Evolutionary conservation across 2,797 vertebrate genomes (phyloP).

Genomic region (Antrozous pallidus): DNA sequence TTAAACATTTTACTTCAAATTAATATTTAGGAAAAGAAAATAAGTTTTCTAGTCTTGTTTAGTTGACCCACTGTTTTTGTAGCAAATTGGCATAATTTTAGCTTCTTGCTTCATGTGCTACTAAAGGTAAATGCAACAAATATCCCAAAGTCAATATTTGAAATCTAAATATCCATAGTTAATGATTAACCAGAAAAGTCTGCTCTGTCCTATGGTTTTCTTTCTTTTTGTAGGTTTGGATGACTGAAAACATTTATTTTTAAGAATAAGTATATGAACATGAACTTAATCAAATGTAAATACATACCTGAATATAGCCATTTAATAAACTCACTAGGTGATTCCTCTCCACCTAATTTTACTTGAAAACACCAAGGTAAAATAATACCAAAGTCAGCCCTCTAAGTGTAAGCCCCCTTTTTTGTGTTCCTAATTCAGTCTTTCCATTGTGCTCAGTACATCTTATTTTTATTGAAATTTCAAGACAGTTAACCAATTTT

Average conservation of each 20-base stretch:
- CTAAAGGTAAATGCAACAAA: neutral
- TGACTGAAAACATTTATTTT: slow-evolving; percentile 31
- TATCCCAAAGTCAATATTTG: neutral
- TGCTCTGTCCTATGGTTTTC: neutral
- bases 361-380: neutral
- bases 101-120: neutral
- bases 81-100: neutral
- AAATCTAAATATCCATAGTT: neutral
- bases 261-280: neutral
- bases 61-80: neutral
- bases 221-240: slow-evolving; percentile 15
- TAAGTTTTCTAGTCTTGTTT: neutral
- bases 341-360: neutral
- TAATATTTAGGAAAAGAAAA: neutral
- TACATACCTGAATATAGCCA: neutral
- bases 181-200: neutral
- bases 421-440: neutral
- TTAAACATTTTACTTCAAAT: slow-evolving; percentile 18
- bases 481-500: neutral
- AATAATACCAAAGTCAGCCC: neutral
- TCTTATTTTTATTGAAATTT: neutral
- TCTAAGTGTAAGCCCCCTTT: neutral
- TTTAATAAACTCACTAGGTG: neutral
- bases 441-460: neutral
- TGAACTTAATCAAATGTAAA: neutral